Evolutionary conservation across 2,888 invertebrate species (phyloP).

Genomic region (Eugnorisma glareosa): DNA sequence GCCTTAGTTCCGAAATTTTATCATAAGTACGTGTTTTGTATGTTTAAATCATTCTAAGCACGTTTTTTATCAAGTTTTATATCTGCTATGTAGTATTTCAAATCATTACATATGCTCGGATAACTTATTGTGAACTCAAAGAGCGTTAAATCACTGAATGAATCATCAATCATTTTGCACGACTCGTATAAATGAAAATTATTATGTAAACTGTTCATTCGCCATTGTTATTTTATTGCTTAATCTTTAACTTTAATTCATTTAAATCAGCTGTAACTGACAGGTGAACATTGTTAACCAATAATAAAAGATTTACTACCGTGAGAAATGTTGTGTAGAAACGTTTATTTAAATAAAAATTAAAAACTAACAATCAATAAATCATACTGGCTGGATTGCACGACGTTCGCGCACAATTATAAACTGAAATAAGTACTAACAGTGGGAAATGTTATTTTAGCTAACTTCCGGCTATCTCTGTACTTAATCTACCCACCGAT

Average conservation of each 20-base stretch:
- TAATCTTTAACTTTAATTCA: neutral
- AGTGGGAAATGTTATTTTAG: too few species aligned
- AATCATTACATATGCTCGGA: slow-evolving; percentile 12
- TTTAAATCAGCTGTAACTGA: slow-evolving; percentile 5
- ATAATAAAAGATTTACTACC: neutral
- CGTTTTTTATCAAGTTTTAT: neutral
- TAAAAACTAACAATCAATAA: neutral
- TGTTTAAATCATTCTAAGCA: neutral
- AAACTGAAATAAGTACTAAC: neutral
- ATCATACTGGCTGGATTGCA: too few species aligned
- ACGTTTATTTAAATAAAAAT: neutral
- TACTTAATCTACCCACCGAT: too few species aligned
- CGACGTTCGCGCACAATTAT: neutral
- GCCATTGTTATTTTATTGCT: slow-evolving; percentile 16
- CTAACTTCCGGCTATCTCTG: too few species aligned
- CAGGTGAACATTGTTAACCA: neutral
- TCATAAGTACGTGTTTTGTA: neutral
- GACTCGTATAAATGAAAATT: slow-evolving; percentile 16
- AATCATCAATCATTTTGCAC: slow-evolving; percentile 34
- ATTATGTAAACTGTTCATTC: slow-evolving; percentile 20
- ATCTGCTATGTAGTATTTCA: neutral
- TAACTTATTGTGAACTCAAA: slow-evolving; percentile 9
- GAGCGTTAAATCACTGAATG: slow-evolving; percentile 33
- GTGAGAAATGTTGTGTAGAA: neutral
- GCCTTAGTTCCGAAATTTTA: slow-evolving; percentile 5